Base-by-base conservation (phyloP, 2,888 invertebrate species). In the Tipula unca region DNA sequence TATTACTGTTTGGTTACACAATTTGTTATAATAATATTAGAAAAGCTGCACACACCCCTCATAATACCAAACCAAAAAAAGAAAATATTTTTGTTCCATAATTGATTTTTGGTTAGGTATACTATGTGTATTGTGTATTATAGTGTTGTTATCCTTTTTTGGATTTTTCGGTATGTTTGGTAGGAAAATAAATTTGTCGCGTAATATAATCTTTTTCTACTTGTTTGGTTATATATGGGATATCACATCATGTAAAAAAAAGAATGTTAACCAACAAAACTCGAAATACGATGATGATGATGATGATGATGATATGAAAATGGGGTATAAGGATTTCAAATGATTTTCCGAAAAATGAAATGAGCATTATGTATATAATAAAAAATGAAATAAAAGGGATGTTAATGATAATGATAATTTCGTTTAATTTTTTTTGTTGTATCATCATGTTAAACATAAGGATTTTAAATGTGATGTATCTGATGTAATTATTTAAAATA, bases 371-470 rank as follows among this genome's bases (percentile, higher is more conserved):
- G 17, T 54, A 54, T n/a, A n/a, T n/a, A n/a, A n/a, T n/a, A 54
- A 17, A 54, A 17, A 54, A 54, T 54, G 17, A 54, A 3, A 10
- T 69, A 69, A 48, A 48, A 69, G 69, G 69, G 69, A 69, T 69
- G 69, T 69, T 69, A 69, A 69, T 69, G 69, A 69, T 69, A 69
- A 69, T 69, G 69, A 69, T 69, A 69, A 69, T 69, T 69, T 69
- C n/a, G 10, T 25, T 69, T 69, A 25, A n/a, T 10, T 48, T 0
- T 14, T 48, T 69, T 10, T 69, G 69, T 69, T 69, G 25, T 25
- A 69, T 69, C 69, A 69, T 25, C 25, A 69, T 69, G 69, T 69
- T 69, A 25, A 69, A 69, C 69, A 69, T 69, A 69, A 69, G 69
- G 69, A 69, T 48, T 48, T 48, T 0, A 48, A 48, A 48, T 69